These are phyloP conservation scores for Leuciscus idus DNA, from an alignment of 2,113 vertebrate species.

Conservation along the genomic window DNA sequence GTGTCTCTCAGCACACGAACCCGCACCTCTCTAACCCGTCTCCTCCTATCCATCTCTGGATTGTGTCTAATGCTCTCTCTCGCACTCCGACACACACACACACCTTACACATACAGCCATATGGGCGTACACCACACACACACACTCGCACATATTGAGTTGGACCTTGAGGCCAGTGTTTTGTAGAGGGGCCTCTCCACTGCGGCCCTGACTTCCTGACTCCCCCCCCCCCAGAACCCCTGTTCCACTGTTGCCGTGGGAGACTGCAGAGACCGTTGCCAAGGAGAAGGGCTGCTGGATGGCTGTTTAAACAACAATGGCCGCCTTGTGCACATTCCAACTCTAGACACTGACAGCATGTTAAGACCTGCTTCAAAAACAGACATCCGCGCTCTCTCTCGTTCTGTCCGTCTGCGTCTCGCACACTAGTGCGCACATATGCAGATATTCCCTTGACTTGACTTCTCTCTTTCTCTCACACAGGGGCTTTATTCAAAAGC, in stretches of 20 bases:
- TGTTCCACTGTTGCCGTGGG: constrained; percentile 81
- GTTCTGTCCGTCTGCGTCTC: constrained; percentile 45
- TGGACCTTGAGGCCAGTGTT: constrained; percentile 79
- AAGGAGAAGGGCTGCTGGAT: constrained; percentile 84
- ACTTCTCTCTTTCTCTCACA: constrained; percentile 40
- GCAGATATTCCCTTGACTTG: constrained; percentile 57
- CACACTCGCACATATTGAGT: constrained; percentile 67
- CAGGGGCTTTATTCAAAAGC: constrained; percentile 45
- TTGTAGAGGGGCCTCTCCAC: constrained; percentile 75
- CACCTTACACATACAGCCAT: constrained; percentile 42
- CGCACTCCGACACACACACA: constrained; percentile 51
- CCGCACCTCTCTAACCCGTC: not conserved
- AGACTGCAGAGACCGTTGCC: constrained; percentile 85
- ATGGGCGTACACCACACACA: constrained; percentile 20
- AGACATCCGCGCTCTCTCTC: constrained; percentile 29
- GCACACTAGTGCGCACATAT: constrained; percentile 63
- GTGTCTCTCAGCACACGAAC: constrained; percentile 3
- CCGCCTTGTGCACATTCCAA: constrained; percentile 81
- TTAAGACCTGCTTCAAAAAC: constrained; percentile 65
- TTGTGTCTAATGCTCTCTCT: constrained; percentile 49
- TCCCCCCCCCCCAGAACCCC: constrained; percentile 67
- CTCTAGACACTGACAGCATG: constrained; percentile 78
- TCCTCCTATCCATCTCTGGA: constrained; percentile 20
- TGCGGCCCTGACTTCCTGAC: constrained; percentile 83
- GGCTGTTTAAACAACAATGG: constrained; percentile 86